Evolutionary conservation across 2,888 invertebrate species (phyloP).

Genomic region (Drosophila falleni): DNA sequence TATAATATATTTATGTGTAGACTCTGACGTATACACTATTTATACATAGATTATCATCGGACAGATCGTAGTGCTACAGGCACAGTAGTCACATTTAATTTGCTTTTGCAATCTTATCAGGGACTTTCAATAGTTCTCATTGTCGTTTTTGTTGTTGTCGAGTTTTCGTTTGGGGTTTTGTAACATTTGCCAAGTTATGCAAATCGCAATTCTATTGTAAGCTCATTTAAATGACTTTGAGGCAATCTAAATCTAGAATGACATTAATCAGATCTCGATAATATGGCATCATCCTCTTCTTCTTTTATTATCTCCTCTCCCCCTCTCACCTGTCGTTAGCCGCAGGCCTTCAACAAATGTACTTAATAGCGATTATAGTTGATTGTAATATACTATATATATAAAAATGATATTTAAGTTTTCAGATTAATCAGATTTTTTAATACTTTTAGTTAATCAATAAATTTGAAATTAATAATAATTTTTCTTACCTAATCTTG

Average conservation of each 20-base stretch:
- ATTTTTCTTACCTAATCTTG: neutral
- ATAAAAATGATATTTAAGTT: neutral
- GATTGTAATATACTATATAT: neutral
- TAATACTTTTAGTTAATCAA: neutral
- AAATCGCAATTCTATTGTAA: conserved; percentile 38
- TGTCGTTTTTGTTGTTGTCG: conserved; percentile 6
- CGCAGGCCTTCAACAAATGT: neutral
- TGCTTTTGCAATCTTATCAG: conserved; percentile 46
- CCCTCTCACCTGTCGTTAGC: no score
- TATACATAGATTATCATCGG: conserved; percentile 38
- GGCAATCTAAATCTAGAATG: conserved; percentile 28
- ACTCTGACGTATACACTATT: neutral
- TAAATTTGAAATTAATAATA: no score
- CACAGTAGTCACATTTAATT: conserved; percentile 37
- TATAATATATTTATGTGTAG: conserved; percentile 4
- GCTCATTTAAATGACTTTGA: conserved; percentile 38
- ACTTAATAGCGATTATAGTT: no score
- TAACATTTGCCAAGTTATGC: conserved; percentile 33
- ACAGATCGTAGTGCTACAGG: conserved; percentile 21
- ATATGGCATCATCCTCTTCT: neutral
- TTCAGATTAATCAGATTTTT: neutral
- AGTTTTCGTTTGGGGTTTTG: conserved; percentile 16
- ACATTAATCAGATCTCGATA: conserved; percentile 38
- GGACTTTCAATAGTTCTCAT: conserved; percentile 24
- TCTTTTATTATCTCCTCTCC: neutral